Conservation (phyloP, 2,113 vertebrate genomes). For the Siniperca chuatsi region DNA sequence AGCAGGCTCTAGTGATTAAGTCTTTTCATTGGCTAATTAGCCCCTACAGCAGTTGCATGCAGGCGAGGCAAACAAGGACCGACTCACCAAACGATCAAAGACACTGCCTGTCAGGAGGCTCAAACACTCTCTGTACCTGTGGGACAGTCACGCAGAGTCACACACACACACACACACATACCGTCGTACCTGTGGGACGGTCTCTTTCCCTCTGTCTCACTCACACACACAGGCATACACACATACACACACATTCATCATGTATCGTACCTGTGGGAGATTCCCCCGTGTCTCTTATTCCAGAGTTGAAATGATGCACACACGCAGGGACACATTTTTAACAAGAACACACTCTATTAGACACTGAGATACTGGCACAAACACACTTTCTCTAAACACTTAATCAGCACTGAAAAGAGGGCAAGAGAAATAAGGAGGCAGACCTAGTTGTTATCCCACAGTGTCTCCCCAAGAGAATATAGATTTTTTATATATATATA, state of each 20-base stretch:
- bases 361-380: slow-evolving; percentile 26
- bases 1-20: slow-evolving; percentile 82
- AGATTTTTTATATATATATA: slow-evolving; percentile 30
- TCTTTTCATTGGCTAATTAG: slow-evolving; percentile 85
- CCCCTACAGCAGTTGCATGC: slow-evolving; percentile 79
- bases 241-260: slow-evolving; percentile 37
- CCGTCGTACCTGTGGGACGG: slow-evolving; percentile 69
- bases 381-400: slow-evolving; percentile 63
- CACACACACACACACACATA: slow-evolving; percentile 40
- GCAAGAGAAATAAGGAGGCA: slow-evolving; percentile 30
- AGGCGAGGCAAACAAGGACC: slow-evolving; percentile 77
- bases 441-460: slow-evolving; percentile 49
- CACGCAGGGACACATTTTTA: slow-evolving; percentile 43
- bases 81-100: slow-evolving; percentile 81
- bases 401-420: slow-evolving; percentile 65
- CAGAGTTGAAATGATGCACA: slow-evolving; percentile 51
- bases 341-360: slow-evolving; percentile 34
- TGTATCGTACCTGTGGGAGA: slow-evolving; percentile 73
- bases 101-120: slow-evolving; percentile 80
- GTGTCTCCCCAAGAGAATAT: slow-evolving; percentile 36
- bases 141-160: slow-evolving; percentile 73
- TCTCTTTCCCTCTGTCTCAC: slow-evolving; percentile 52
- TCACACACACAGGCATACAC: slow-evolving; percentile 36
- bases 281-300: slow-evolving; percentile 60
- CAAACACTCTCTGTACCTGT: slow-evolving; percentile 76